Base-by-base conservation (phyloP, 2,888 invertebrate species). In the Trissolcus japonicus region DNA sequence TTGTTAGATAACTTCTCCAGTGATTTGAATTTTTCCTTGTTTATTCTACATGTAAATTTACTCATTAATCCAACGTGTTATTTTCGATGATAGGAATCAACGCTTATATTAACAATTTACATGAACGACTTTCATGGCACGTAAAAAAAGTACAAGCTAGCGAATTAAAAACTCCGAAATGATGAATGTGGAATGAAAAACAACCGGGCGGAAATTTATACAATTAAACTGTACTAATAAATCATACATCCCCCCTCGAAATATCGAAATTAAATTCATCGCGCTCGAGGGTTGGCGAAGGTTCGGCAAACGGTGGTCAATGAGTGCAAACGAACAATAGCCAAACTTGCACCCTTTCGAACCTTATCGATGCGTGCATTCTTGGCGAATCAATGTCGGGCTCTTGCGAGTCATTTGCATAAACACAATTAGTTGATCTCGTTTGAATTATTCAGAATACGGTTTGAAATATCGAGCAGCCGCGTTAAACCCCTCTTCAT, bases 391-490 rank as follows among this genome's bases (percentile, higher is more conserved):
- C 86, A 84, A 81, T 81, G 72, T 77, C 54, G 51, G 62, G 43
- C 51, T 78, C 78, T 72, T 43, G 50, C 21, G 54, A 67, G 59
- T 25, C 75, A 87, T 87, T 87, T 87, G 84, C 87, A 87, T 87
- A 84, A 87, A 87, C 82, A 87, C 87, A 87, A 87, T 87, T 87
- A 87, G 86, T 84, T 83, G 83, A 82, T 82, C 80, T 82, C 82
- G 84, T 86, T 78, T 87, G 86, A 87, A 87, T 87, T 86, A 87
- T 87, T 87, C 87, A 87, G 83, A 86, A 84, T 79, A 80, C 61
- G 75, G 65, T 50, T 55, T 41, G 72, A 76, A 79, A 79, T 81
- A 79, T 80, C 76, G 76, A 71, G 68, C 78, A 76, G 35, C 67
- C 63, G 63, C 43, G 60, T 71, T 66, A 55, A 73, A 71, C 72